Evolutionary conservation across 2,888 invertebrate genomes (phyloP), one percentile per base, ranked within the genome.

Genomic region (Noctua pronuba): DNA sequence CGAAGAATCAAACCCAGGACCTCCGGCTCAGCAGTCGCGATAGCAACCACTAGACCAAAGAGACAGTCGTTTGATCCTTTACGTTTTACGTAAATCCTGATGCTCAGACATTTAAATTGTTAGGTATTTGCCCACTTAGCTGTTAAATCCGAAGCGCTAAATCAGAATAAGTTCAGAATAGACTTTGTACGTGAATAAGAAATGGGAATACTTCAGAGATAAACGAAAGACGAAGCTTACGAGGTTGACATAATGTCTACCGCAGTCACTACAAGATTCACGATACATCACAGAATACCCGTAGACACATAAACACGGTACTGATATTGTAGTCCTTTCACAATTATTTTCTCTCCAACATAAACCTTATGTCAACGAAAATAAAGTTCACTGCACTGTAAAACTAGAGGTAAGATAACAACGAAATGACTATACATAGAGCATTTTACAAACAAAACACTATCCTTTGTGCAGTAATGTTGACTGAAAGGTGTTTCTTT

Each of bases 131-230:
- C 28, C 35, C 21, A 77, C 44, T 31, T 38, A 52, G 62, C 35
- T 52, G 49, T n/a, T 64, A 55, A 72, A 67, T 38, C 44, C 18
- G 35, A 49, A 68, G 35, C 24, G 41, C 41, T 76, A 66, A 65
- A 80, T 80, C 80, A 69, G 76, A 78, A 73, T 71, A 73, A 62
- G 67, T 73, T 77, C 79, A 85, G 77, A 85, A 86, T 78, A 83
- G 77, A 73, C n/a, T 65, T 46, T 69, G 49, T 58, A 77, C 73
- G 58, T 76, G 71, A 84, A 82, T 86, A 83, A 78, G 52, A 77
- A 85, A 87, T 85, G 73, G 49, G 38, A n/a, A 28, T 75, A 70
- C 83, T 87, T 79, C 41, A 69, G 65, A 80, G 73, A 72, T 82
- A 87, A 82, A 79, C 76, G 80, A 70, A 70, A 80, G 55, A 46